These are phyloP conservation scores for Dilophus febrilis DNA, from an alignment of 2,888 invertebrate genomes.

Conservation along the genomic window DNA sequence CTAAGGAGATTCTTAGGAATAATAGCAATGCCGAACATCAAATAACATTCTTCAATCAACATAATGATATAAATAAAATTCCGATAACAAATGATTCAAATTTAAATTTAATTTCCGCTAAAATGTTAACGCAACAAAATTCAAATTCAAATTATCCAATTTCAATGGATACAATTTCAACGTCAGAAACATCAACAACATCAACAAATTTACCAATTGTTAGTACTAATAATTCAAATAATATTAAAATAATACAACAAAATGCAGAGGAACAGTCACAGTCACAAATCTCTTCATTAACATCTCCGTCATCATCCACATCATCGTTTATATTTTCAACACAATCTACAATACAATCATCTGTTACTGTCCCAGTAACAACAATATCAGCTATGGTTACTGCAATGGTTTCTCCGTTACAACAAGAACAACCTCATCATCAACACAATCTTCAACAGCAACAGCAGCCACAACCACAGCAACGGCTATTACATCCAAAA, in stretches of 20 bases:
- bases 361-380: slow-evolving; percentile 6
- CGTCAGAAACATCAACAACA: too few species aligned
- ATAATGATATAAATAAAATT: slow-evolving; percentile 12
- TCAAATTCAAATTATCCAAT: not conserved
- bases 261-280: too few species aligned
- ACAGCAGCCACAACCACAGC: slow-evolving; percentile 7
- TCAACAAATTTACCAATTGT: too few species aligned
- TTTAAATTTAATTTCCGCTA: slow-evolving; percentile 12
- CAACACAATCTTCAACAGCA: slow-evolving; percentile 18
- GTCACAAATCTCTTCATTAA: too few species aligned
- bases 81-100: slow-evolving; percentile 31
- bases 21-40: slow-evolving; percentile 8
- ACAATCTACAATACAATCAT: slow-evolving; percentile 20
- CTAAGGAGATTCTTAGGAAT: too few species aligned
- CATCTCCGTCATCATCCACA: too few species aligned
- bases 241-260: too few species aligned
- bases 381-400: not conserved
- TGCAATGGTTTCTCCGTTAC: not conserved
- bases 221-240: too few species aligned
- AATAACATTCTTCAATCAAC: slow-evolving; percentile 6
- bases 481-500: slow-evolving; percentile 66
- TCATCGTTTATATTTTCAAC: slow-evolving; percentile 28
- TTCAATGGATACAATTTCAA: slow-evolving; percentile 2
- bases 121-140: slow-evolving; percentile 17
- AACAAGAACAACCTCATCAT: too few species aligned